phyloP scores from a whole-genome alignment of 2,113 vertebrate genomes.

The Ellobius talpinus region DNA sequence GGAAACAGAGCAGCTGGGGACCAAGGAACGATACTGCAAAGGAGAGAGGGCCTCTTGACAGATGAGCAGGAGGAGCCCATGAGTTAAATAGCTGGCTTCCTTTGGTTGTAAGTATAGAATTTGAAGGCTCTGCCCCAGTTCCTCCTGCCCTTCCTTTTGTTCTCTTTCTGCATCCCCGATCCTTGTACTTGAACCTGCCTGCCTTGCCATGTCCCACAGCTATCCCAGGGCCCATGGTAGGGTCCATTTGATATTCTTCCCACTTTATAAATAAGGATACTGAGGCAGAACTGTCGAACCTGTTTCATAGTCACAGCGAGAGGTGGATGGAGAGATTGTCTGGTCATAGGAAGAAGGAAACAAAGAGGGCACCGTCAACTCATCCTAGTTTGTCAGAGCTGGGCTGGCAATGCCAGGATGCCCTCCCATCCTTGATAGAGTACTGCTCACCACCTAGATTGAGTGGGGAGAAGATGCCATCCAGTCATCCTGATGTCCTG shows the following conservation, averaged over 20 bases:
- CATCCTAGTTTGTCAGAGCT: background rate
- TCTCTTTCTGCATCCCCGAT: background rate
- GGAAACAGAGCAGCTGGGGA: background rate
- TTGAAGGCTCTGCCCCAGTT: background rate
- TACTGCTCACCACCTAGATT: background rate
- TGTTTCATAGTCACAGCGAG: background rate
- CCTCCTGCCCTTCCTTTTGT: background rate
- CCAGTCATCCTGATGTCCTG: background rate
- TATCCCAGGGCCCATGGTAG: background rate
- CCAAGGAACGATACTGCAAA: background rate
- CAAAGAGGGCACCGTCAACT: background rate
- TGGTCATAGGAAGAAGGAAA: background rate
- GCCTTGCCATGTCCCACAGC: background rate
- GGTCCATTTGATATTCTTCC: background rate
- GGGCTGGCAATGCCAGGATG: background rate
- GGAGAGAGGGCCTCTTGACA: background rate
- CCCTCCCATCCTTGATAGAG: background rate
- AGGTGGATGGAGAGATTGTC: background rate
- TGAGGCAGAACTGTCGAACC: background rate
- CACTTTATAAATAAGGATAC: conserved; percentile 31
- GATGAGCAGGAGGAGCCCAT: background rate
- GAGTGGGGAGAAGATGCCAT: background rate
- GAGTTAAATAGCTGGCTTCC: background rate
- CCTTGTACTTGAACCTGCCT: background rate
- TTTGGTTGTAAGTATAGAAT: background rate